Evolutionary conservation across 2,797 vertebrate genomes (phyloP).

Genomic region (Cygnus olor): DNA sequence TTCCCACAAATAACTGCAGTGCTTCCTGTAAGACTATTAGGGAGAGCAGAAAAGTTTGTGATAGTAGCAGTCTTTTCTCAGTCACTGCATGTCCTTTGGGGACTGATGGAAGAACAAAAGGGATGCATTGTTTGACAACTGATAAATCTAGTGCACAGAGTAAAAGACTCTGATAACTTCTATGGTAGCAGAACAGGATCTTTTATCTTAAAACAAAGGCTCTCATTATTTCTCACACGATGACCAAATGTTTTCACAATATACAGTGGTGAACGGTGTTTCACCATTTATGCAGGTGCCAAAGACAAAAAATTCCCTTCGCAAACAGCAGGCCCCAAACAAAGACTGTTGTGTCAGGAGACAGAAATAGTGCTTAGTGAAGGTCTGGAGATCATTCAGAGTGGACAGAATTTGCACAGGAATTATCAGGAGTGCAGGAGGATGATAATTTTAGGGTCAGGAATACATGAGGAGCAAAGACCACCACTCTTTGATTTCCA

Average conservation of each 20-base stretch:
- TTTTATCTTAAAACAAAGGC: not conserved
- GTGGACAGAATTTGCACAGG: not conserved
- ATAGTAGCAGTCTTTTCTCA: not conserved
- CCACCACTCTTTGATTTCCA: not conserved
- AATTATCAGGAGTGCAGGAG: not conserved
- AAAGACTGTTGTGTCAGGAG: not conserved
- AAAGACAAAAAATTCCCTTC: not conserved
- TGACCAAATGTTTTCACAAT: not conserved
- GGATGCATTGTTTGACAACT: not conserved
- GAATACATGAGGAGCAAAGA: not conserved
- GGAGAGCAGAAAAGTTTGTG: not conserved
- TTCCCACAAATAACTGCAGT: slow-evolving; percentile 28
- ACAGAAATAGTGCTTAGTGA: not conserved
- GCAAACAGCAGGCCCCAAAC: not conserved
- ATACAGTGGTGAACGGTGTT: not conserved
- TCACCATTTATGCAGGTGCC: not conserved
- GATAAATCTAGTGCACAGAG: not conserved
- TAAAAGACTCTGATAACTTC: not conserved
- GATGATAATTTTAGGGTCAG: not conserved
- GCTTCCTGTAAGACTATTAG: not conserved
- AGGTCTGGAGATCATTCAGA: not conserved
- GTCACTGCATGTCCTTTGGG: not conserved
- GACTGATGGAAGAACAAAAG: not conserved
- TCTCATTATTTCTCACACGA: not conserved
- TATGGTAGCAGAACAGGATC: not conserved